Base-by-base conservation (phyloP, 2,888 invertebrate genomes). In the Lithophane ornitopus region DNA sequence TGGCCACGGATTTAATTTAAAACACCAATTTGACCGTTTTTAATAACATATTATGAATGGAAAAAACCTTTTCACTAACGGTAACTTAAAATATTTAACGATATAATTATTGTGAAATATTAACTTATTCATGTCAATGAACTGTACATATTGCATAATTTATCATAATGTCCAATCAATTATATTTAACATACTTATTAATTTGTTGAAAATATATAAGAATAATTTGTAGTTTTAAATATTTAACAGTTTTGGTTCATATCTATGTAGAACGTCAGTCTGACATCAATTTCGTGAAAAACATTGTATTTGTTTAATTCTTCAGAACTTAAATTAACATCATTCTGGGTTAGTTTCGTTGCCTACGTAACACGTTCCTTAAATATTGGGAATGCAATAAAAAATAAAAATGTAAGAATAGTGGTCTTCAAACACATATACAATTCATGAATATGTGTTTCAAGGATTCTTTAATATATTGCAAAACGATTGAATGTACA, bases 131-230 rank as follows among this genome's bases (percentile, higher is more conserved):
- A 52, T 68, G 54, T 52, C 67, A 73, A 68, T 67, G 70, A 80
- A 80, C 49, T 70, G 62, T 46, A 73, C 68, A 44, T 61, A 52
- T 71, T 78, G 56, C 46, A 61, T 58, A 65, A 61, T 61, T 82
- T 63, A 69, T 65, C 22, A 52, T 49, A 52, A 70, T 52, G 16
- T 52, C 14, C n/a, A 65, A 52, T 62, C 4, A 81, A 28, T 26
- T 34, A 28, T 9, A 16, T 44, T 52, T 39, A 19, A 1, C 56
- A 59, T 34, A 70, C 11, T n/a, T 16, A 65, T 11, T 41, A 7
- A 22, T 49, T n/a, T 65, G 12, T 46, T 34, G 34, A 34, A 34
- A 34, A 46, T 61, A 3, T 22, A 52, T 16, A 28, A 9, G 9
- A 19, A 46, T 0, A 12, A 22, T 4, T 28, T 28, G 1, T 11